Base-by-base conservation (phyloP, 1,140 invertebrate genomes). In the Heliconius melpomene region DNA sequence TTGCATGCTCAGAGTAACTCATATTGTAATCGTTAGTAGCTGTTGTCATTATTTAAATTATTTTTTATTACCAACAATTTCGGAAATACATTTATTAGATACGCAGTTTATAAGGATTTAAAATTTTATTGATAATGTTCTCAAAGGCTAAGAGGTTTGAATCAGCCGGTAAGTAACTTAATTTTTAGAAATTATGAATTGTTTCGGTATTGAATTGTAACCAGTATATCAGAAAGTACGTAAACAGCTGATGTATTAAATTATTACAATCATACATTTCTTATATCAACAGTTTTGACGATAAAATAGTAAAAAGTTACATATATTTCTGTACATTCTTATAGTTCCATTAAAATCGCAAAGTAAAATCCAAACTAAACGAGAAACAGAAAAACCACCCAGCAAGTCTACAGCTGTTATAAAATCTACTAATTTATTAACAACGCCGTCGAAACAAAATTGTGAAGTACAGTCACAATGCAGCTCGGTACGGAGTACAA, bases 131-230 rank as follows among this genome's bases (percentile, higher is more conserved):
- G 60, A 66, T 26, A 78, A 94, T 94, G 92, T 94, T 94, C 80
- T 93, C 90, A 40, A 94, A 94, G 86, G 92, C 92, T 26, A 94
- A 93, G 79, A 84, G 92, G 72, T 94, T 94, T 88, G 92, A 93
- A 52, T 78, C n/a, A 54, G 76, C 78, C 60, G 88, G 92, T 93
- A 88, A 92, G 89, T 90, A 76, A 72, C n/a, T 74, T 75, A 72
- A 78, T 20, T 54, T 66, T 66, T 29, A 29, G 13, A 29, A 66
- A 29, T 66, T 16, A 16, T 66, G 3, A 66, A 29, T 29, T 13
- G 9, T 60, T 23, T 20, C 20, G 9, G 3, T 13, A 29, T 29
- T 13, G 23, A 66, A 29, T 57, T 57, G 20, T 57, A 23, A 57
- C 20, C 9, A 57, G 20, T 57, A 20, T 52, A 52, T 52, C 50